These are phyloP conservation scores for Drosophila leontia DNA, from an alignment of 1,140 invertebrate species.

Conservation along the genomic window DNA sequence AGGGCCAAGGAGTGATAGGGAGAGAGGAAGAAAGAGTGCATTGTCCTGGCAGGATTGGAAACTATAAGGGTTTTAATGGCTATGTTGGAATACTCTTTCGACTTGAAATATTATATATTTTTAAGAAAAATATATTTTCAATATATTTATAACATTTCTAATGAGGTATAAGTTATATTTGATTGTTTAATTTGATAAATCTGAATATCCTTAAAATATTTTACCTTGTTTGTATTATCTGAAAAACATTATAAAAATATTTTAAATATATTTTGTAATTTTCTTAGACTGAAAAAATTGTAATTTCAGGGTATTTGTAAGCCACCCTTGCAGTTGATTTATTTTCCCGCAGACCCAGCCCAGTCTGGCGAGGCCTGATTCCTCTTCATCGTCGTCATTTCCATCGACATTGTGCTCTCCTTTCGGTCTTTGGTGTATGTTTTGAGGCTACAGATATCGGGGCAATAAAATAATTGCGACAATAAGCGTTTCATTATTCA, in stretches of 20 bases:
- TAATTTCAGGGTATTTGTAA: slow-evolving; percentile 14
- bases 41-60: slow-evolving; percentile 60
- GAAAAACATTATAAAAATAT: fast-evolving
- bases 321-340: too few relatives aligned
- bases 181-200: background rate
- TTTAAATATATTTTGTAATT: background rate
- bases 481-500: slow-evolving; percentile 83
- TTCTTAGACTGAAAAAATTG: background rate
- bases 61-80: background rate
- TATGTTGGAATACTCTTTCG: slow-evolving; percentile 14
- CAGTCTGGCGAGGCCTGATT: slow-evolving; percentile 17
- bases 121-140: background rate
- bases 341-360: background rate
- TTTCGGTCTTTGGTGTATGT: slow-evolving; percentile 63
- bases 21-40: slow-evolving; percentile 54
- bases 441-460: slow-evolving; percentile 81
- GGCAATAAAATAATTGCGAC: slow-evolving; percentile 83
- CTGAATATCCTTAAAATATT: too few relatives aligned
- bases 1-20: slow-evolving; percentile 19
- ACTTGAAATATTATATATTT: background rate
- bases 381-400: slow-evolving; percentile 34
- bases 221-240: background rate
- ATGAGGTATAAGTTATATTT: background rate
- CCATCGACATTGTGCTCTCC: slow-evolving; percentile 26
- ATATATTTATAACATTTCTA: background rate